Evolutionary conservation across 1,140 invertebrate species (phyloP), one percentile per base, ranked within the genome.

Genomic region (Venturia canescens): DNA sequence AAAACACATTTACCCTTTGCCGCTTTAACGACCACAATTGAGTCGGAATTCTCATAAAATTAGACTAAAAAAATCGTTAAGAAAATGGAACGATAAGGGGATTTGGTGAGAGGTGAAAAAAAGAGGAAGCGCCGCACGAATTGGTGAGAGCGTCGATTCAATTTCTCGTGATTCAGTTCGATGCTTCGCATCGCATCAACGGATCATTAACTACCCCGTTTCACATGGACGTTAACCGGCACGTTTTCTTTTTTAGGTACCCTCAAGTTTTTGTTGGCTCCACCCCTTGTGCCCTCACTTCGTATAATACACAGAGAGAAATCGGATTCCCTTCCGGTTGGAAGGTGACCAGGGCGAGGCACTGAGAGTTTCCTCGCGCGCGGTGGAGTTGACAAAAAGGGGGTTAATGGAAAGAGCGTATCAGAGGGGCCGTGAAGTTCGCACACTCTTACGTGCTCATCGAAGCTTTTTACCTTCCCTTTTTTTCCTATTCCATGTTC

Each of bases 321-420:
- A 34, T 70, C 83, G 71, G 83, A 84, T 81, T 60, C 44, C 48
- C 82, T 67, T 77, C 50, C 80, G 70, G 31, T n/a, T 69, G 21
- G 69, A 38, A 50, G 50, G 13, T 7, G 5, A 79, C 60, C 60
- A 27, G n/a, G n/a, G n/a, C 50, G 72, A 44, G 15, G 72, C 74
- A n/a, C 29, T n/a, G n/a, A n/a, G n/a, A n/a, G 26, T 53, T 60
- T 60, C 29, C 60, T 60, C 26, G 48, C 21, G 26, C 26, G 48
- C 21, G 26, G 29, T 23, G 23, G 13, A 18, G 71, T 66, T 81
- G 84, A 85, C 80, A 78, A 78, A 83, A 78, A 84, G 23, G 23
- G 60, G 23, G 78, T 86, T 87, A 86, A 88, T 88, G 83, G 83
- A 85, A 85, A 85, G 84, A 87, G 83, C 80, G 85, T 89, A 89